Evolutionary conservation across 2,888 invertebrate genomes (phyloP).

Genomic region (Oscheius sp.): DNA sequence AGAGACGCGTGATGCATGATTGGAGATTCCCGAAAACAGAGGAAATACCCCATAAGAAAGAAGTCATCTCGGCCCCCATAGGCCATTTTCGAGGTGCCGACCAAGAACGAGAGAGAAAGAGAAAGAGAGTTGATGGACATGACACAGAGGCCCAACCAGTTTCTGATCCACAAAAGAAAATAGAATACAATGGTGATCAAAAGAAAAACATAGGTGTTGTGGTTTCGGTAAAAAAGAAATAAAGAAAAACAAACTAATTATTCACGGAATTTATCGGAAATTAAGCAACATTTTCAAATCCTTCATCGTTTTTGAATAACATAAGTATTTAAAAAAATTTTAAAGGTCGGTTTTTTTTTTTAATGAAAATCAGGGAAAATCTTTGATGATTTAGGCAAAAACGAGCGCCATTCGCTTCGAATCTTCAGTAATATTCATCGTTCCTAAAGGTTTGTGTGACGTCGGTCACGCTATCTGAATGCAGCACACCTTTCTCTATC

Average conservation of each 20-base stretch:
- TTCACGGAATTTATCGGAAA: too few relatives aligned
- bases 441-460: not conserved
- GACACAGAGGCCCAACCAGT: not conserved
- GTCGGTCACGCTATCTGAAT: conserved; percentile 26
- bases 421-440: too few relatives aligned
- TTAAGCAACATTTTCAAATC: too few relatives aligned
- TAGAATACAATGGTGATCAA: not conserved
- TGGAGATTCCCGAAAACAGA: conserved; percentile 14
- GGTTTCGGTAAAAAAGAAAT: not conserved
- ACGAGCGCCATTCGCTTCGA: too few relatives aligned
- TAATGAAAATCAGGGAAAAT: too few relatives aligned
- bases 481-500: conserved; percentile 25
- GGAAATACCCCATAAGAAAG: conserved; percentile 19
- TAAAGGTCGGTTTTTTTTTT: too few relatives aligned
- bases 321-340: too few relatives aligned
- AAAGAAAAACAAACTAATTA: too few relatives aligned
- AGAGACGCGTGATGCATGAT: not conserved
- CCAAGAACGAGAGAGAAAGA: not conserved
- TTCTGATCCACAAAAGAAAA: not conserved
- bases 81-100: not conserved
- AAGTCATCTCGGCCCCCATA: not conserved
- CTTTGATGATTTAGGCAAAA: too few relatives aligned
- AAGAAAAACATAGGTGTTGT: not conserved
- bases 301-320: too few relatives aligned
- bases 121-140: too few relatives aligned